These are phyloP conservation scores for Chaetodon trifasciatus DNA, from an alignment of 2,797 vertebrate genomes.

Conservation along the genomic window DNA sequence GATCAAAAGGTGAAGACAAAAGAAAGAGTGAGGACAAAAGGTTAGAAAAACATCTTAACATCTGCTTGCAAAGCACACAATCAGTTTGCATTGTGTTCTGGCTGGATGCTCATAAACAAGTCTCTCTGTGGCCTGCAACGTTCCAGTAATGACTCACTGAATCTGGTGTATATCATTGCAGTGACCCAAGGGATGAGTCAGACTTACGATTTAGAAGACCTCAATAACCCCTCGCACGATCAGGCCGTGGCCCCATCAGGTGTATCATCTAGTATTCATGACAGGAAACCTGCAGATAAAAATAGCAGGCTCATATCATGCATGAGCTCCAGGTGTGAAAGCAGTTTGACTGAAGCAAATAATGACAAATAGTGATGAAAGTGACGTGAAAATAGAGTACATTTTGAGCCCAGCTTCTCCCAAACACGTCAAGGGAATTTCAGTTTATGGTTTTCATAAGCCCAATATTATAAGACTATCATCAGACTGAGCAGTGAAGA, in stretches of 20 bases:
- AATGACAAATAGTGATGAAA: slow-evolving; percentile 45
- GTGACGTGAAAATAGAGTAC: slow-evolving; percentile 32
- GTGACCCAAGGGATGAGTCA: slow-evolving; percentile 47
- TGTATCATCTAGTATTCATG: slow-evolving; percentile 59
- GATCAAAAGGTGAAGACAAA: slow-evolving; percentile 2
- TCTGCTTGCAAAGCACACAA: slow-evolving; percentile 36
- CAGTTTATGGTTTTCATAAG: slow-evolving; percentile 19
- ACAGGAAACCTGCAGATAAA: slow-evolving; percentile 61
- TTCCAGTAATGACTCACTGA: slow-evolving; percentile 33
- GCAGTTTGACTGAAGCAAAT: slow-evolving; percentile 22
- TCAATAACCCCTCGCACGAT: slow-evolving; percentile 25
- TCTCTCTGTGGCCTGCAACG: slow-evolving; percentile 11
- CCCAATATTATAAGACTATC: slow-evolving; percentile 10
- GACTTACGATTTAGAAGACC: slow-evolving; percentile 49
- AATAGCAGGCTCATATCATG: slow-evolving; percentile 50
- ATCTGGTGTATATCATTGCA: slow-evolving; percentile 33
- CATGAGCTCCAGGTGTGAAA: slow-evolving; percentile 34
- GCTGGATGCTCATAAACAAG: slow-evolving; percentile 25
- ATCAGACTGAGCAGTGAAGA: slow-evolving; percentile 7
- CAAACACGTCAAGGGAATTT: slow-evolving; percentile 20
- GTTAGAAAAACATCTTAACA: slow-evolving; percentile 39
- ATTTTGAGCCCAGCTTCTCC: slow-evolving; percentile 14
- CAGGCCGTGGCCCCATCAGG: slow-evolving; percentile 41
- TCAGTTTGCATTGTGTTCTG: slow-evolving; percentile 37
- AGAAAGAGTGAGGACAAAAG: slow-evolving; percentile 11